Evolutionary conservation across 2,888 invertebrate species (phyloP).

Genomic region (Drosophila anomalata): DNA sequence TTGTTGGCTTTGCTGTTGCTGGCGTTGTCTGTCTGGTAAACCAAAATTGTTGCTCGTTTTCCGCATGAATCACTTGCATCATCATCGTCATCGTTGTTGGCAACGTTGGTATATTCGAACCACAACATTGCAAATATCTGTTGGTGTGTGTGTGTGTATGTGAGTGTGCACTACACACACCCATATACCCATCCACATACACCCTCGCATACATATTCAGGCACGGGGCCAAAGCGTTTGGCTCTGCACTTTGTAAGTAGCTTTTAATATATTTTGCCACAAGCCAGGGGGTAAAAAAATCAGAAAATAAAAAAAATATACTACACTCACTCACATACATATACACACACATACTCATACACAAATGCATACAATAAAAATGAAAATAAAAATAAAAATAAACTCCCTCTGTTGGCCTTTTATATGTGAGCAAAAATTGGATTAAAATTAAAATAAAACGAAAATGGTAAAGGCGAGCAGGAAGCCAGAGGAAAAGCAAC

Average conservation of each 20-base stretch:
- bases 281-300: slow-evolving; percentile 52
- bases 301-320: slow-evolving; percentile 23
- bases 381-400: slow-evolving; percentile 51
- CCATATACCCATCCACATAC: background rate
- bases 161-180: slow-evolving; percentile 38
- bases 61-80: slow-evolving; percentile 77
- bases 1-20: slow-evolving; percentile 45
- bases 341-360: background rate
- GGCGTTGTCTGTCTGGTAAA: slow-evolving; percentile 75
- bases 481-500: slow-evolving; percentile 2
- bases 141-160: slow-evolving; percentile 8
- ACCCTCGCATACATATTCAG: background rate
- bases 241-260: slow-evolving; percentile 75
- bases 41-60: slow-evolving; percentile 78
- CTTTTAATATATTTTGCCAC: slow-evolving; percentile 77
- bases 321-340: background rate
- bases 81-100: slow-evolving; percentile 53
- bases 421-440: slow-evolving; percentile 62
- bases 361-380: slow-evolving; percentile 2
- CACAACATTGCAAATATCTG: slow-evolving; percentile 59
- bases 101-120: slow-evolving; percentile 46
- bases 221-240: slow-evolving; percentile 48
- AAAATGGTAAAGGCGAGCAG: slow-evolving; percentile 4
- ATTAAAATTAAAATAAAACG: slow-evolving; percentile 72
- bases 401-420: slow-evolving; percentile 33